Conservation (phyloP, 2,113 vertebrate genomes). For the Romanogobio albipinnatus region DNA sequence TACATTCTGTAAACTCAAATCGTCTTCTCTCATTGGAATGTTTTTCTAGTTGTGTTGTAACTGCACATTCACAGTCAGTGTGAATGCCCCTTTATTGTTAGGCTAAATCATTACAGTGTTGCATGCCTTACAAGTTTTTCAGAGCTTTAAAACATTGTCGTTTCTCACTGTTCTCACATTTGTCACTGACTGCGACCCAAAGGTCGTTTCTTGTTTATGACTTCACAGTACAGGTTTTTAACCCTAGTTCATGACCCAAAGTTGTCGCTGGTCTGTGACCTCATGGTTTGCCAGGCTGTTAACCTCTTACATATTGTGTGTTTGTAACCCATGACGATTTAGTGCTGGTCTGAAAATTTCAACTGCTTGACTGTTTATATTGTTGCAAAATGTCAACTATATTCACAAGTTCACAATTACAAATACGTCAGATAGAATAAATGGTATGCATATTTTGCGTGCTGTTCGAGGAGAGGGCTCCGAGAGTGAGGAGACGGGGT, state of each 20-base stretch:
- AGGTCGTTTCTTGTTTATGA: conserved; percentile 44
- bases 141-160: background rate
- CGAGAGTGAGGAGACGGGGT: too few species aligned
- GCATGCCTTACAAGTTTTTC: background rate
- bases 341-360: too few species aligned
- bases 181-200: conserved; percentile 17
- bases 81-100: background rate
- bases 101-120: background rate
- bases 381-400: too few species aligned
- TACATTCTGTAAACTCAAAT: background rate
- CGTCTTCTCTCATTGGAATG: background rate
- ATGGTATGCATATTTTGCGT: too few species aligned
- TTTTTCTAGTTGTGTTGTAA: background rate
- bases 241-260: conserved; percentile 32
- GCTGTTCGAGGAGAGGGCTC: too few species aligned
- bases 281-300: too few species aligned
- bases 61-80: background rate
- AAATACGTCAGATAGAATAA: too few species aligned
- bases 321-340: background rate
- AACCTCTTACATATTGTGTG: conserved; percentile 12
- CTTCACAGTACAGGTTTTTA: conserved; percentile 39
- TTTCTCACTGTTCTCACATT: background rate
- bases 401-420: too few species aligned
- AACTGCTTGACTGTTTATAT: too few species aligned
- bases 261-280: conserved; percentile 23